A percentile compares a stretch with the other conserved stretches of the same genome.
Conservation (phyloP, 1,140 invertebrate species). For the Drosophila insularis region DNA sequence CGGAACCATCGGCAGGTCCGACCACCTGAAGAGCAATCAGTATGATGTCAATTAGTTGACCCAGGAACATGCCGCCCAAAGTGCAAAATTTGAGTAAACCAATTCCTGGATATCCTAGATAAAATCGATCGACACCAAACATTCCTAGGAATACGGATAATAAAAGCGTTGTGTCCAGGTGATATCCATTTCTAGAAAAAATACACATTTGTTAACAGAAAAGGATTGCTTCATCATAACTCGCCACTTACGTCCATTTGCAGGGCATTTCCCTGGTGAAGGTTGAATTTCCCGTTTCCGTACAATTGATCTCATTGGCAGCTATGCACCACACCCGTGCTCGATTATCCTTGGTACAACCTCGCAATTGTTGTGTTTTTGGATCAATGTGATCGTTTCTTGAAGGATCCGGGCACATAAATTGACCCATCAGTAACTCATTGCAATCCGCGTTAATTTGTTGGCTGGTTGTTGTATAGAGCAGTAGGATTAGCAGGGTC, state of each 20-base stretch:
- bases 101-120: constrained; percentile 97
- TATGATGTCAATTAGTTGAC: constrained; percentile 96
- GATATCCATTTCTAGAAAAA: constrained; percentile 93
- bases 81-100: constrained; percentile 97
- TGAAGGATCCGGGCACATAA: constrained; percentile 91
- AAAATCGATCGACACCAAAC: constrained; percentile 99
- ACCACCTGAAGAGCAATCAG: constrained; percentile 96
- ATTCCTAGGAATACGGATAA: constrained; percentile 97
- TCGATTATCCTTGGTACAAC: constrained; percentile 88
- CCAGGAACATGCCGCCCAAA: constrained; percentile 97
- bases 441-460: constrained; percentile 85
- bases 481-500: constrained; percentile 36
- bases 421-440: constrained; percentile 91
- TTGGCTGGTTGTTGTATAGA: constrained; percentile 32
- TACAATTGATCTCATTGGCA: constrained; percentile 91
- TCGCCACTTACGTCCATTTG: constrained; percentile 93
- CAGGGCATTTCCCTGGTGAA: constrained; percentile 93
- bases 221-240: neutral
- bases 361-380: constrained; percentile 93
- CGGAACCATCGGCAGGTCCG: constrained; percentile 97
- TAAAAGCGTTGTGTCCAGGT: constrained; percentile 94
- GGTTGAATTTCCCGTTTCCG: constrained; percentile 89
- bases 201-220: neutral
- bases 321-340: constrained; percentile 89
- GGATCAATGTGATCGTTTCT: constrained; percentile 90